These are phyloP conservation scores for Campopleginae sp. DNA, from an alignment of 2,888 invertebrate genomes.

Conservation along the genomic window DNA sequence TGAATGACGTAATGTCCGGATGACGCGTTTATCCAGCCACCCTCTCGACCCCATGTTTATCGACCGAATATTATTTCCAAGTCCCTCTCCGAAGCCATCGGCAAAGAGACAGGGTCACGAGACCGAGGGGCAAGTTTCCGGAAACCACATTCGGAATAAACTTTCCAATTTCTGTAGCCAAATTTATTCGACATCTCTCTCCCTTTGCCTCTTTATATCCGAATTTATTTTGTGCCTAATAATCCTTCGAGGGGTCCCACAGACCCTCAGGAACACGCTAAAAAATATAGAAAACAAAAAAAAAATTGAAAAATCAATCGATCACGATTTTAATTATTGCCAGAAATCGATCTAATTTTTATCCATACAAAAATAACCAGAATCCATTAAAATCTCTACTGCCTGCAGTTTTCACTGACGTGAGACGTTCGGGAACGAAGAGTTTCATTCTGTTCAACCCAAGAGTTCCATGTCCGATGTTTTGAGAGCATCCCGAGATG, in stretches of 20 bases:
- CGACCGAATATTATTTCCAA: slow-evolving; percentile 67
- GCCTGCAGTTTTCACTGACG: background rate
- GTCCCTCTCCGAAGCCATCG: background rate
- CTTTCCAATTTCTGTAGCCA: slow-evolving; percentile 31
- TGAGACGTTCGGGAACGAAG: background rate
- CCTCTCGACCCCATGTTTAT: slow-evolving; percentile 54
- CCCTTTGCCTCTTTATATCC: background rate
- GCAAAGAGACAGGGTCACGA: background rate
- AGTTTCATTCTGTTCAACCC: background rate
- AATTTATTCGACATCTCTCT: background rate
- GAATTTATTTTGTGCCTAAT: background rate
- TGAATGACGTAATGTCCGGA: slow-evolving; percentile 66
- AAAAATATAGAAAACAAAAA: too few species aligned
- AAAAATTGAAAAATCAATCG: too few species aligned
- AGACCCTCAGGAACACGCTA: too few species aligned
- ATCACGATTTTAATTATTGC: too few species aligned
- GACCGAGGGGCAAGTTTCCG: slow-evolving; percentile 38
- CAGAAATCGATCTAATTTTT: background rate
- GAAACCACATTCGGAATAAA: slow-evolving; percentile 33
- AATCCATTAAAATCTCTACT: background rate
- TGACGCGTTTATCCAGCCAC: slow-evolving; percentile 54
- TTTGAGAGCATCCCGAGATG: too few species aligned
- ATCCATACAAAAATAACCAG: background rate
- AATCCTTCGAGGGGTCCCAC: too few species aligned
- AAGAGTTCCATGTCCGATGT: background rate